Base-by-base conservation (phyloP, 2,888 invertebrate species). In the Ypsolopha sequella region DNA sequence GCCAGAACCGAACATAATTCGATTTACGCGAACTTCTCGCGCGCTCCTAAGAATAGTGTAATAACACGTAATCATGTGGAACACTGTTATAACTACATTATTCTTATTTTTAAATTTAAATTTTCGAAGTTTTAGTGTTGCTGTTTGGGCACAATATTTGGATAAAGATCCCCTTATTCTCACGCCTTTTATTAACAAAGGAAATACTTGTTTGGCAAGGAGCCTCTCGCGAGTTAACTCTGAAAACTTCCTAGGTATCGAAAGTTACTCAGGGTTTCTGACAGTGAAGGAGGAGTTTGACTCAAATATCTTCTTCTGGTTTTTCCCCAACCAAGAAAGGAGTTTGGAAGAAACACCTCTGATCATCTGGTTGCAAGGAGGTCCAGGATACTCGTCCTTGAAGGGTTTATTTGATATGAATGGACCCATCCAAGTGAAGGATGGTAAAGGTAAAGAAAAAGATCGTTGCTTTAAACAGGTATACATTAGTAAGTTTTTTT, bases 251-350 rank as follows among this genome's bases (percentile, higher is more conserved):
- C 43, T 53, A 0, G 66, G 63, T 0, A 58, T 81, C 0, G 57
- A 70, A 53, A 88, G 87, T 53, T 70, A 84, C 59, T 62, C 88
- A 11, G 84, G 78, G 0, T 84, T 74, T 55, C 61, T 84, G 24
- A 94, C 93, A 0, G 94, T 94, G 7, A 90, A 93, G 59, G 88
- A 92, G 63, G 64, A 85, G 14, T 89, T 84, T 62, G 87, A 91
- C 61, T 92, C 92, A 0, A 93, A 94, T 66, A 70, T 92, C 63
- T 95, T 93, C 77, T 94, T 93, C 73, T 94, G 94, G 94, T 94
- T 91, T 66, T 93, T 94, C 61, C 93, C 93, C 0, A 60, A 47
- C 13, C 13, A 13, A 6, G 6, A 45, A 60, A 10, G 79, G 71
- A 58, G 66, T 67, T 8, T 44, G 44, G 11, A 39, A 34, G 13